phyloP scores from a whole-genome alignment of 2,888 invertebrate genomes.

The Argynnis bischoffii region DNA sequence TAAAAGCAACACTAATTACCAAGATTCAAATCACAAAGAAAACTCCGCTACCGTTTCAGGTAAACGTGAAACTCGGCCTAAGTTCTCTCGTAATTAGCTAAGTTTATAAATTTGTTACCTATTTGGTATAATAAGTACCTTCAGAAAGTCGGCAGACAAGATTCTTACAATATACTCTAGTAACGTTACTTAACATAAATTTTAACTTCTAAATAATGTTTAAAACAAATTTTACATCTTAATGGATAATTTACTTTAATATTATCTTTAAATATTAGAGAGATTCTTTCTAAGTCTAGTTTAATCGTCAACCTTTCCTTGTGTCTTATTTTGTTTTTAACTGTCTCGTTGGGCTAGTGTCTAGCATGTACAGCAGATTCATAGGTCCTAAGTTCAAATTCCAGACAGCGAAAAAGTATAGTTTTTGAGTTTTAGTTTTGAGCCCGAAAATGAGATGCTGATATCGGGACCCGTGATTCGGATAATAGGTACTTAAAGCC shows the following conservation, averaged over 20 bases:
- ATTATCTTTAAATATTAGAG: no score
- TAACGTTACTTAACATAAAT: conserved; percentile 40
- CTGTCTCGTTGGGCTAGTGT: no score
- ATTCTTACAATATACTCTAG: conserved; percentile 50
- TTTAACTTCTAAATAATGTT: conserved; percentile 39
- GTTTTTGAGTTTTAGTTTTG: no score
- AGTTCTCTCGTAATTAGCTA: conserved; percentile 70
- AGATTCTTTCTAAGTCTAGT: no score
- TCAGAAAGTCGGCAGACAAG: conserved; percentile 51
- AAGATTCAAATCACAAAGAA: conserved; percentile 67
- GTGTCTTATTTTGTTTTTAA: no score
- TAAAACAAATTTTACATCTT: conserved; percentile 33
- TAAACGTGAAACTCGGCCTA: conserved; percentile 69
- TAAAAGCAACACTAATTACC: conserved; percentile 58
- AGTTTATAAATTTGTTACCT: conserved; percentile 78
- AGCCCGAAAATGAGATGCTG: no score
- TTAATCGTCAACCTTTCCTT: no score
- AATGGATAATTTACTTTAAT: conserved; percentile 17
- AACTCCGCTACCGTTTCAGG: conserved; percentile 62
- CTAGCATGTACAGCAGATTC: no score
- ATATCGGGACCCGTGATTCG: no score
- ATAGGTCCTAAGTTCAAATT: no score
- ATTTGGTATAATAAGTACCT: conserved; percentile 76
- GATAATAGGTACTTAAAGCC: no score
- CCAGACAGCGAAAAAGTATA: no score